A percentile compares a stretch with the other conserved stretches of the same genome.
phyloP scores from a whole-genome alignment of 2,113 vertebrate species.

The Pteropus alecto region DNA sequence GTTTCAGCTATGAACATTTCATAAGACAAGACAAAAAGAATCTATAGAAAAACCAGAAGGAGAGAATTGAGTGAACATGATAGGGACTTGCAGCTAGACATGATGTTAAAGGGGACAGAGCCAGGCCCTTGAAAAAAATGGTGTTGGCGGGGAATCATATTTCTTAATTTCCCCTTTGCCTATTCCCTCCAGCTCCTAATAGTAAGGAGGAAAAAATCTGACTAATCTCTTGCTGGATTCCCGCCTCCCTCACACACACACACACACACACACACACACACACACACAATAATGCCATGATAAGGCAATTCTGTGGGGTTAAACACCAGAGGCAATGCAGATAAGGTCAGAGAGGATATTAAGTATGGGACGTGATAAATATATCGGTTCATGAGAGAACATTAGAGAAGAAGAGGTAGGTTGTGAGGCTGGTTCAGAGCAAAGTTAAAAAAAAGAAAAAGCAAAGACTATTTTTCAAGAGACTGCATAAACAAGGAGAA shows the following conservation, averaged over 20 bases:
- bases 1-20: slow-evolving; percentile 29
- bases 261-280: too few species aligned
- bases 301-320: neutral
- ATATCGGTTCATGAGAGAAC: neutral
- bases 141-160: neutral
- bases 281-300: neutral
- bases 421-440: neutral
- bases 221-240: neutral
- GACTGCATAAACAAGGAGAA: neutral
- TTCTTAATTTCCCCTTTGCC: neutral
- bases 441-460: neutral
- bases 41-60: slow-evolving; percentile 26
- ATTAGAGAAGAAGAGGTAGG: slow-evolving; percentile 12
- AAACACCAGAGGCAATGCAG: neutral
- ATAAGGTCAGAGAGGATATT: slow-evolving; percentile 14
- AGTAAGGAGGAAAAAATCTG: neutral
- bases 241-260: neutral
- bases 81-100: neutral
- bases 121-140: neutral
- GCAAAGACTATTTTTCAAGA: neutral
- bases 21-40: slow-evolving; percentile 35
- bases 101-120: neutral
- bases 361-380: slow-evolving; percentile 25
- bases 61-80: neutral
- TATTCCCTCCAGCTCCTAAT: neutral